Conservation (phyloP, 1,140 invertebrate genomes). For the Eulimnadia texana region DNA sequence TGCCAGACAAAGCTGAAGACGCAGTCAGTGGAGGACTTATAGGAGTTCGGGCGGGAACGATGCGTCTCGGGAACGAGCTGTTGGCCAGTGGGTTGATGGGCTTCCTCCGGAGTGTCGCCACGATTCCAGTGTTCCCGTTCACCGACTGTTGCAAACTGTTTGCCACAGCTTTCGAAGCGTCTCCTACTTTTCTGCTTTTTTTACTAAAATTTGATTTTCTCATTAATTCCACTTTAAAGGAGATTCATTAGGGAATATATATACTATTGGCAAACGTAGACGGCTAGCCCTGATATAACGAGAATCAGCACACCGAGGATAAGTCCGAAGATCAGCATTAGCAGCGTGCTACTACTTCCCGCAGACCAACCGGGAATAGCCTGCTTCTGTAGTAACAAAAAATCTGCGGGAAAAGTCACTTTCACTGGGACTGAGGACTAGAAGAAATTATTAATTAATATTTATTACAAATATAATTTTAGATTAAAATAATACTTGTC, state of each 20-base stretch:
- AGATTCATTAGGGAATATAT: conserved; percentile 24
- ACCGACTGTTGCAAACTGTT: neutral
- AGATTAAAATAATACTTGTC: conserved; percentile 33
- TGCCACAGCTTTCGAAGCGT: conserved; percentile 1
- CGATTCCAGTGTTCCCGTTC: neutral
- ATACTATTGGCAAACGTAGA: conserved; percentile 63
- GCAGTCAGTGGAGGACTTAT: neutral
- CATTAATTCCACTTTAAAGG: neutral
- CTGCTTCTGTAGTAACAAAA: conserved; percentile 19
- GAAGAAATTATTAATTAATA: conserved; percentile 16
- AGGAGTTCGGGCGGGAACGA: conserved; percentile 4
- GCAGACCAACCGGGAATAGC: conserved; percentile 26
- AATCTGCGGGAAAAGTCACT: conserved; percentile 42
- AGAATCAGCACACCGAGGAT: conserved; percentile 52
- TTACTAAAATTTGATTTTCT: too few species aligned
- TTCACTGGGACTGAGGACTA: conserved; percentile 57
- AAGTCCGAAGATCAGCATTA: conserved; percentile 51
- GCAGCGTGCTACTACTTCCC: conserved; percentile 34
- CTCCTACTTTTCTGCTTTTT: conserved; percentile 6
- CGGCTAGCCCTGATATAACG: conserved; percentile 52
- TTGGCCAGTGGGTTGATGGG: conserved; percentile 6
- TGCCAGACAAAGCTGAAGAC: neutral
- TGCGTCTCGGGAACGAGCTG: neutral
- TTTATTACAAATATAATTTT: neutral
- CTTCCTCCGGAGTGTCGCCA: neutral